phyloP scores from a whole-genome alignment of 2,888 invertebrate species.

The Cantharis nigra region DNA sequence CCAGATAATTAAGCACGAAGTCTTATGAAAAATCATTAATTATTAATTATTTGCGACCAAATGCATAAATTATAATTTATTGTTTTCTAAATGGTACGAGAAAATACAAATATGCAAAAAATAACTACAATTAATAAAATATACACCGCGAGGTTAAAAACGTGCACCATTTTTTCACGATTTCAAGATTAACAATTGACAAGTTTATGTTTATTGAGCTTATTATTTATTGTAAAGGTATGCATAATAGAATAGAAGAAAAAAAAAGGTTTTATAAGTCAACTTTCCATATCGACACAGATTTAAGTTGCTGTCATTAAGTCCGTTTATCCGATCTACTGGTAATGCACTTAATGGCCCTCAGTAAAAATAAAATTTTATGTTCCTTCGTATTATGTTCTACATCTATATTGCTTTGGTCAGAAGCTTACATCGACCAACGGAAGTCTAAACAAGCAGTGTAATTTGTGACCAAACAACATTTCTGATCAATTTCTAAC shows the following conservation, averaged over 20 bases:
- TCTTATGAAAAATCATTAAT: not conserved
- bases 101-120: not conserved
- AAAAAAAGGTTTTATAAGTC: not conserved
- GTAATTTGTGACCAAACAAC: conserved; percentile 4
- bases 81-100: not conserved
- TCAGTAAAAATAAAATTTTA: conserved; percentile 5
- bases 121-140: not conserved
- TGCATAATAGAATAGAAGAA: not conserved
- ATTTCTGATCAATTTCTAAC: conserved; percentile 3
- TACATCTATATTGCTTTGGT: conserved; percentile 5
- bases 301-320: not conserved
- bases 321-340: not conserved
- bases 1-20: not conserved
- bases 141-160: not conserved
- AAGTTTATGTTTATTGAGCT: not conserved
- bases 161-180: not conserved
- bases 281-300: not conserved
- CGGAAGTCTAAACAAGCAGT: not conserved
- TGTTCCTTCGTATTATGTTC: not conserved
- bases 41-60: not conserved
- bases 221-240: not conserved
- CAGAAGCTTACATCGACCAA: not conserved
- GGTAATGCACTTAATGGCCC: not conserved
- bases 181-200: not conserved
- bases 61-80: not conserved